Percentiles rank a stretch among this genome's conserved stretches.
These are phyloP conservation scores for Amorpha juglandis DNA, from an alignment of 2,888 invertebrate species.

Conservation along the genomic window DNA sequence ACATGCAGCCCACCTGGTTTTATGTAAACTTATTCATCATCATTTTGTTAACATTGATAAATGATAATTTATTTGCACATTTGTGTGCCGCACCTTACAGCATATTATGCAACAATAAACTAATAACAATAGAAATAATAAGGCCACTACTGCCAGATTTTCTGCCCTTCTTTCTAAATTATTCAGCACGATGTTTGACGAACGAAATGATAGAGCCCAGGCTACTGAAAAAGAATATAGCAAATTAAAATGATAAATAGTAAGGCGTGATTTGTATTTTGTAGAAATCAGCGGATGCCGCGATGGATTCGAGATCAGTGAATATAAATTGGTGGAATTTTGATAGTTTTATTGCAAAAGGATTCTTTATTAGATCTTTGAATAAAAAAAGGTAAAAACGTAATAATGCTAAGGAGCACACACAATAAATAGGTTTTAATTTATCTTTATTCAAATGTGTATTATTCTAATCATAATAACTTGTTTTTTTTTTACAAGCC, in stretches of 20 bases:
- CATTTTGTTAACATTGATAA: no score
- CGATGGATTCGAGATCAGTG: slow-evolving; percentile 4
- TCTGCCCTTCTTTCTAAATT: neutral
- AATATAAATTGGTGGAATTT: neutral
- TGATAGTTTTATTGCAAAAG: slow-evolving; percentile 2
- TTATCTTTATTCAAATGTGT: no score
- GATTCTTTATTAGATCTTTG: slow-evolving; percentile 3
- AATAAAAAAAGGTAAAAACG: neutral
- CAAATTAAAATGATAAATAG: slow-evolving; percentile 14
- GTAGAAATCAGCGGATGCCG: slow-evolving; percentile 6
- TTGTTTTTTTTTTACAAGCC: no score
- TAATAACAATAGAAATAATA: no score
- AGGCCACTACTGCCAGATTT: neutral
- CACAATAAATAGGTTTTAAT: no score
- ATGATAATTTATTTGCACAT: no score
- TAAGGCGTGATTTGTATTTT: neutral
- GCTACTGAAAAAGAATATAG: neutral
- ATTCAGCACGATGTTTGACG: neutral
- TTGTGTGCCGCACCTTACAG: no score
- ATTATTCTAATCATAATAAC: no score
- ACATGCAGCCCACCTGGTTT: no score
- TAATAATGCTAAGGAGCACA: neutral
- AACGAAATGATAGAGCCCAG: neutral
- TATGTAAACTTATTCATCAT: no score
- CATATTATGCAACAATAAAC: no score